Conservation (phyloP, 2,113 vertebrate species). For the Polypterus senegalus region DNA sequence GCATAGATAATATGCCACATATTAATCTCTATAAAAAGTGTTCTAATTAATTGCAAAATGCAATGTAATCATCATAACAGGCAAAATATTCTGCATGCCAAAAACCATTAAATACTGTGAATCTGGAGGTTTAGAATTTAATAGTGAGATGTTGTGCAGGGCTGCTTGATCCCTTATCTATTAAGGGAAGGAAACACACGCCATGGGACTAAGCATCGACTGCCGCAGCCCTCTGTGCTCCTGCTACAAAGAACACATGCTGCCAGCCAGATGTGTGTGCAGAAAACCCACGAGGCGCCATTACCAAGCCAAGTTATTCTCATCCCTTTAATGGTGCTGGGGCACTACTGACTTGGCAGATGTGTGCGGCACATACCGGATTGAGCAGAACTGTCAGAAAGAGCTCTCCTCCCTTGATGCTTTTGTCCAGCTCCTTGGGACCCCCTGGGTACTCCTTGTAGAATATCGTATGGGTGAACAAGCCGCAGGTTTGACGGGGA, state of each 20-base stretch:
- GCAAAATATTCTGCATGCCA: no score
- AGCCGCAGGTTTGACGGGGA: slow-evolving; percentile 88
- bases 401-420: slow-evolving; percentile 86
- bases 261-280: neutral
- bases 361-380: slow-evolving; percentile 64
- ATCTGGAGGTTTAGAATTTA: neutral
- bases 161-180: neutral
- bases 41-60: no score
- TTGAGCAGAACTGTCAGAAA: slow-evolving; percentile 91
- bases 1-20: no score
- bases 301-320: neutral
- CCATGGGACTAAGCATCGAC: neutral
- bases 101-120: no score
- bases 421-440: slow-evolving; percentile 86
- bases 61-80: no score
- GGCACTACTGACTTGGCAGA: neutral
- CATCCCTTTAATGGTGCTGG: neutral
- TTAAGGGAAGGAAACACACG: neutral
- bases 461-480: slow-evolving; percentile 97
- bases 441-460: slow-evolving; percentile 95
- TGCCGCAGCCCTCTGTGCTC: neutral
- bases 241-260: neutral
- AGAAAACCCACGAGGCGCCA: neutral
- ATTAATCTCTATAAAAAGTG: no score
- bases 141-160: neutral